Evolutionary conservation across 2,888 invertebrate genomes (phyloP), one percentile per base, ranked within the genome.

Genomic region (Harpagoxenus sublaevis): DNA sequence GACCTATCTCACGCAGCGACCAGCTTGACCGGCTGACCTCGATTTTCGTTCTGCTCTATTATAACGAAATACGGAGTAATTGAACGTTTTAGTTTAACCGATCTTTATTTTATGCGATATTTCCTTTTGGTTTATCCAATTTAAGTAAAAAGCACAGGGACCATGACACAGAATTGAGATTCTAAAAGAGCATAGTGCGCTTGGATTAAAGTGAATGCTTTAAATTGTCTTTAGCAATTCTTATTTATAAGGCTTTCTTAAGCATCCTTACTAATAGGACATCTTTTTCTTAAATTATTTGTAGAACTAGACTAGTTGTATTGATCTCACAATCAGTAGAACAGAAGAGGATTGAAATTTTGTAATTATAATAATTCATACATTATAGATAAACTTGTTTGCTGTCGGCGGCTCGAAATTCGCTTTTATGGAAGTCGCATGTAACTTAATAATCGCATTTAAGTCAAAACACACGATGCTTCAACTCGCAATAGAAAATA

Each of bases 11-110:
- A 71, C 48, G 60, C 79, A 81, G 48, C 48, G 18, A 79, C 12
- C 62, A n/a, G 28, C 39, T 60, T 60, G 73, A 60, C 48, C 71
- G 48, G 60, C 35, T 79, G 23, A 71, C 48, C 73, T 45, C 39
- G 18, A 35, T 81, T 79, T 51, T 18, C 23, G 5, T 18, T 31
- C 5, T 53, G 15, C 0, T 23, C 60, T 60, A 71, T 71, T 81
- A 51, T 81, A 39, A 28, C n/a, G 8, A 12, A 28, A 62, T 60
- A 48, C 28, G 10, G 35, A 39, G 12, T 78, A 68, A 78, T 31
- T 55, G 68, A 1, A 55, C 31, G 31, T 57, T 77, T 75, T 35
- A 28, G 6, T 63, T 65, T 39, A 77, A 39, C 39, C 18, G 18
- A 31, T 45, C 68, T 68, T 68, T 42, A 68, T 45, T 42, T 60